Percentiles rank a stretch among this genome's conserved stretches.
These are phyloP conservation scores for Dipodomys ordii DNA, from an alignment of 2,113 vertebrate genomes.

Conservation along the genomic window DNA sequence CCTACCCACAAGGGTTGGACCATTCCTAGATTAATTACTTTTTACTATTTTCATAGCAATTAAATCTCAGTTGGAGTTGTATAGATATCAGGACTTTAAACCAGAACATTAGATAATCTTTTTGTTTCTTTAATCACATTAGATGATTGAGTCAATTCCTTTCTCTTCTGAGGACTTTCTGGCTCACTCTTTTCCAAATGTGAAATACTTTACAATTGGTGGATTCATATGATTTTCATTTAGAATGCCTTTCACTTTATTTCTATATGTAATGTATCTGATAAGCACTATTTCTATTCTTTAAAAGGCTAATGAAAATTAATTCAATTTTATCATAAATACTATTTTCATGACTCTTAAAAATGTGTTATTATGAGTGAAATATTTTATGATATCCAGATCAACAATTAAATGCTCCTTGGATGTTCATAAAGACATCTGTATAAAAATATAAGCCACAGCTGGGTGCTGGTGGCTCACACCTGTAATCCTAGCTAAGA, in stretches of 20 bases:
- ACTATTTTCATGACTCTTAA: not conserved
- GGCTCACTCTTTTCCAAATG: not conserved
- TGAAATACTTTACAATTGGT: conserved; percentile 11
- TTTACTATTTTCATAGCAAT: not conserved
- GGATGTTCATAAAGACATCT: not conserved
- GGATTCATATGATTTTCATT: not conserved
- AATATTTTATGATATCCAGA: not conserved
- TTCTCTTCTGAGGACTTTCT: not conserved
- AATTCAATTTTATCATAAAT: not conserved
- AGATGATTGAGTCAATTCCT: not conserved
- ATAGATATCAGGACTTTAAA: not conserved
- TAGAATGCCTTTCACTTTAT: not conserved
- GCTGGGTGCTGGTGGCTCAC: too few species aligned
- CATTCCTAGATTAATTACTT: accelerated
- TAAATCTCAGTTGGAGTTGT: not conserved
- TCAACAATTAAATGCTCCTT: not conserved
- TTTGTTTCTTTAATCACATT: not conserved
- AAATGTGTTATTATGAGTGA: not conserved
- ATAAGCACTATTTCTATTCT: not conserved
- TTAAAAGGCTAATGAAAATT: not conserved
- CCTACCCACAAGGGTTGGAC: accelerated
- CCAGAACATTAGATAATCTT: not conserved
- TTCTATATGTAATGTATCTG: not conserved
- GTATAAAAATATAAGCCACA: not conserved
- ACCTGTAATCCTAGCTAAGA: too few species aligned